These are phyloP conservation scores for Microcebus murinus DNA, from an alignment of 2,113 vertebrate genomes.

Conservation along the genomic window DNA sequence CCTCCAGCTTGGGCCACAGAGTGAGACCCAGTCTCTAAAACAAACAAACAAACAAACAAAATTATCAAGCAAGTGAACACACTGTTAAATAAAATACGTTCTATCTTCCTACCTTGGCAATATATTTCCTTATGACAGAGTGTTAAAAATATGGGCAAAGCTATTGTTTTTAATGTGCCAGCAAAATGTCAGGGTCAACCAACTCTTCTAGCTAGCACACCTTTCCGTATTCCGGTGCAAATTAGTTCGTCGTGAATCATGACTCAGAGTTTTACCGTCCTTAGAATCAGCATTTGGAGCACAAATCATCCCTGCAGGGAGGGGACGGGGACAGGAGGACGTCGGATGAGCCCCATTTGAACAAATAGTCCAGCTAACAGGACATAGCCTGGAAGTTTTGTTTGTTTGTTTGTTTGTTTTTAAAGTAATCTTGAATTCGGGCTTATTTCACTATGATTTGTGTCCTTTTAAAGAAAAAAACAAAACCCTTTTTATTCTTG, in stretches of 20 bases:
- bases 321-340: too few species aligned
- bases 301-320: neutral
- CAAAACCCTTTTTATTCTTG: neutral
- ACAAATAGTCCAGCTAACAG: neutral
- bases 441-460: neutral
- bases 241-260: neutral
- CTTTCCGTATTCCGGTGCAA: neutral
- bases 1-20: too few species aligned
- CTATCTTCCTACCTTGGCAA: neutral
- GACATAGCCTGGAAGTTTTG: neutral
- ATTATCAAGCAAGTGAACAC: neutral
- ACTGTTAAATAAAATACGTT: neutral
- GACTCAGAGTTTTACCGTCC: neutral
- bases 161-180: neutral
- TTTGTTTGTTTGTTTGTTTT: too few species aligned
- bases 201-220: too few species aligned
- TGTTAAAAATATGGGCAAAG: neutral
- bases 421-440: neutral
- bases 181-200: neutral
- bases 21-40: too few species aligned
- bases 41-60: neutral
- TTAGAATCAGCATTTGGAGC: neutral
- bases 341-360: rapidly evolving
- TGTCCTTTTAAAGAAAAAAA: neutral
- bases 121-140: neutral